Evolutionary conservation across 2,113 vertebrate genomes (phyloP), one percentile per base, ranked within the genome.

Genomic region (Microcebus ravelobensis): DNA sequence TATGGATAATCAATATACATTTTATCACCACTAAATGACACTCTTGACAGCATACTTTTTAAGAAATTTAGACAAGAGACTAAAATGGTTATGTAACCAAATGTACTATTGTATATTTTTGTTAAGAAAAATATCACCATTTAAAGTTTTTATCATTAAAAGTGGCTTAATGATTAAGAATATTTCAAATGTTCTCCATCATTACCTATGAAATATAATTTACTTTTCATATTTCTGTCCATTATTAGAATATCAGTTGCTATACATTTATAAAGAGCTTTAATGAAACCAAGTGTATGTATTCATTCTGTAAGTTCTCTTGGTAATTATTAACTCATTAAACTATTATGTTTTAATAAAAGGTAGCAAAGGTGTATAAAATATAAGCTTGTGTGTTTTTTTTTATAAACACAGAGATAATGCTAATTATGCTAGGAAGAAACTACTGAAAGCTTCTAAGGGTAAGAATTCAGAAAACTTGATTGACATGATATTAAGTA

Each of bases 331-430:
- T 82, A 57, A 80, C 25, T n/a, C 13, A 90, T 77, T 91, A 86
- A 76, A 93, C 59, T 85, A 88, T 87, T 94, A 45, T 50, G 23
- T 65, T 86, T 67, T 85, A 91, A 80, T 87, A 42, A 92, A 55
- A 93, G 29, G 8, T 68, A 55, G 25, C 1, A 89, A 80, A 95
- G 18, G 9, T 50, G 4, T 84, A 42, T 65, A 13, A 85, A 76
- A 93, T 80, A 34, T 34, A 89, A 91, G 12, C 70, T 23, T 67
- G 3, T 57, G 8, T 3, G n/a, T n/a, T n/a, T 65, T 74, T 73
- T 81, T 93, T 88, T 71, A 76, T 65, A 45, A 86, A 42, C 18
- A 31, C n/a, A 65, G 29, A 95, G 8, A 81, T 59, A 91, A 84
- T 55, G 5, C 4, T 67, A 91, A 63, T 68, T 34, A 63, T 23